phyloP scores from a whole-genome alignment of 2,888 invertebrate species.

The Ecdyonurus torrentis region DNA sequence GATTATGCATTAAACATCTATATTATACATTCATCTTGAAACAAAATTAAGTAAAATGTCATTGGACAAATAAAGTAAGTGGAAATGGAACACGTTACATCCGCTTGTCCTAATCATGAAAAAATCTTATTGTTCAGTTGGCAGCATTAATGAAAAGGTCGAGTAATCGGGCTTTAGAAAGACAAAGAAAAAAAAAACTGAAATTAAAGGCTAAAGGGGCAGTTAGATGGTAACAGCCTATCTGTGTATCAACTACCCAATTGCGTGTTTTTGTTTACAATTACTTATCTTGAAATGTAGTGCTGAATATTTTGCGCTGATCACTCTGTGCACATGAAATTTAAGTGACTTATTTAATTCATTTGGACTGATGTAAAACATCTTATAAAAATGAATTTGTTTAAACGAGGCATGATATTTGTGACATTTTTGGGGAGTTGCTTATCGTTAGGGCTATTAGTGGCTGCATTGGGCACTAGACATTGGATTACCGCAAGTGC shows the following conservation, averaged over 20 bases:
- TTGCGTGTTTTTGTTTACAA: no score
- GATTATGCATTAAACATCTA: no score
- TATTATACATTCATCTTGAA: no score
- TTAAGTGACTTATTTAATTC: not conserved
- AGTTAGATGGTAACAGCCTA: not conserved
- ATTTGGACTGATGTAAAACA: not conserved
- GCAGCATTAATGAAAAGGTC: no score
- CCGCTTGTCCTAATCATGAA: no score
- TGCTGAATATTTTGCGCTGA: not conserved
- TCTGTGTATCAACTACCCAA: no score
- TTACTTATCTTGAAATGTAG: not conserved
- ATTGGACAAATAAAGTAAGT: no score
- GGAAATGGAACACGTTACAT: no score
- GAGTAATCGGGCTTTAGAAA: no score
- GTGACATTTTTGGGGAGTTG: slow-evolving; percentile 67
- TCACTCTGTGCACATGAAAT: not conserved
- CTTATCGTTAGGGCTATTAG: slow-evolving; percentile 56
- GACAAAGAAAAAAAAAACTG: not conserved
- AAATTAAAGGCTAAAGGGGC: not conserved
- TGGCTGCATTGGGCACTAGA: slow-evolving; percentile 67
- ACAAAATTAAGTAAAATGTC: no score
- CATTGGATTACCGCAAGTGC: slow-evolving; percentile 69
- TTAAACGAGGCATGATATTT: slow-evolving; percentile 61
- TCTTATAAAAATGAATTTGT: slow-evolving; percentile 39
- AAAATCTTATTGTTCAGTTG: no score